Evolutionary conservation across 1,140 invertebrate species (phyloP).

Genomic region (Meloidogyne exigua): DNA sequence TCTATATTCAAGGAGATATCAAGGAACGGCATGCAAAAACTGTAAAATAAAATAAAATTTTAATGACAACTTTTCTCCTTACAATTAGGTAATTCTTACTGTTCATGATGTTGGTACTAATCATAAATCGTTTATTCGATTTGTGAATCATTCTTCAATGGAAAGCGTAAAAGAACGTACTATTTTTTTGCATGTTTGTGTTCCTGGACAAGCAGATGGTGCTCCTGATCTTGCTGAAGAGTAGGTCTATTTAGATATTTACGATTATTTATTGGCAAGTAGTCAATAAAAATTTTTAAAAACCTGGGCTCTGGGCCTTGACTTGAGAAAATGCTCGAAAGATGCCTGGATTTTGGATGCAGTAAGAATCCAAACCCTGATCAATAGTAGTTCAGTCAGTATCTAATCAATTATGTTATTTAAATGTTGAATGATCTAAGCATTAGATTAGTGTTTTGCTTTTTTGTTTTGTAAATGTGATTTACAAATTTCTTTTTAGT

Average conservation of each 20-base stretch:
- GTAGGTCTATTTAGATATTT: conserved; percentile 65
- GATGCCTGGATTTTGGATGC: no score
- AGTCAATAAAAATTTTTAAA: no score
- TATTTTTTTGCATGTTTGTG: conserved; percentile 82
- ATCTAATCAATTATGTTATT: no score
- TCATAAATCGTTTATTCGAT: conserved; percentile 68
- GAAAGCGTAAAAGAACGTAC: conserved; percentile 79
- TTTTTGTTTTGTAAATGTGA: no score
- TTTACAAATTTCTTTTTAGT: conserved; percentile 66
- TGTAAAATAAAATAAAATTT: conserved; percentile 62
- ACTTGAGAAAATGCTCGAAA: no score
- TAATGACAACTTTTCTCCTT: not conserved
- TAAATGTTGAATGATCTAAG: not conserved
- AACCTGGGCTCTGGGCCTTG: no score
- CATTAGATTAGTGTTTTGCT: no score
- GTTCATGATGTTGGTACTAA: conserved; percentile 86
- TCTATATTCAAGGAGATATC: conserved; percentile 62
- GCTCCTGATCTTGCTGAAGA: conserved; percentile 72
- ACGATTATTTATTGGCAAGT: not conserved
- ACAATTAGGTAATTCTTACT: conserved; percentile 72
- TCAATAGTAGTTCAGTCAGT: no score
- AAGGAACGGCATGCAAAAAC: conserved; percentile 64
- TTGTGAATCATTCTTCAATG: conserved; percentile 78
- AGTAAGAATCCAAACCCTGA: no score
- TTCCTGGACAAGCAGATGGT: conserved; percentile 77